Evolutionary conservation across 2,797 vertebrate genomes (phyloP), one percentile per base, ranked within the genome.

Genomic region (Sciurus carolinensis): DNA sequence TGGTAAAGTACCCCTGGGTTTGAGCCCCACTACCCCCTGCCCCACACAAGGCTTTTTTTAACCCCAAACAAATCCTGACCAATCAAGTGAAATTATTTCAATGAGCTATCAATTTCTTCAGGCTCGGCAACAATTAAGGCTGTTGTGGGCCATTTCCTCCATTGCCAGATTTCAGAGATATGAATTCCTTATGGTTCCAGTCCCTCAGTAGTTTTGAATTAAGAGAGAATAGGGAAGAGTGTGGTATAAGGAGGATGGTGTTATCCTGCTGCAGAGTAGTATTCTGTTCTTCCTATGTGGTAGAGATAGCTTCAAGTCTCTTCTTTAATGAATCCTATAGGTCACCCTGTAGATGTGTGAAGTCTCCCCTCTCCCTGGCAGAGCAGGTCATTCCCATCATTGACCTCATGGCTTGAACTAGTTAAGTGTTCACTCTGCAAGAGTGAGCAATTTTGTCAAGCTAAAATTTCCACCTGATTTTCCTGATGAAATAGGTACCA

Each of bases 301-400:
- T 28, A 52, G 47, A 2, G n/a, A 28, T 0, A 2, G 44, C 64
- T 24, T 36, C 20, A n/a, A 57, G 7, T 33, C 33, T 98, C 36
- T 9, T 57, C 67, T 85, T 0, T n/a, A 5, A 92, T 11, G 13
- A 64, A 36, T 3, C 24, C 72, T 81, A 50, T 94, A 99, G 99
- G 96, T 99, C 17, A 99, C 98, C 0, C 82, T 99, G 97, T 99
- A 99, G 99, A 99, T 99, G 99, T 99, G 99, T 7, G 99, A 99
- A 97, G 42, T 99, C 99, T 90, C 99, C 99, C 1, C 98, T 99
- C 75, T 99, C 99, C 76, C 99, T 99, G 0, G 99, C 99, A 98
- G 99, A 99, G 96, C 99, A 99, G 98, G 99, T 99, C 75, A 99
- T 99, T 47, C 99, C 99, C 18, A 99, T 99, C 91, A 99, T 99